Percentiles rank a stretch among this genome's conserved stretches.
phyloP scores from a whole-genome alignment of 2,113 vertebrate genomes.

The Phalacrocorax brasilianus region DNA sequence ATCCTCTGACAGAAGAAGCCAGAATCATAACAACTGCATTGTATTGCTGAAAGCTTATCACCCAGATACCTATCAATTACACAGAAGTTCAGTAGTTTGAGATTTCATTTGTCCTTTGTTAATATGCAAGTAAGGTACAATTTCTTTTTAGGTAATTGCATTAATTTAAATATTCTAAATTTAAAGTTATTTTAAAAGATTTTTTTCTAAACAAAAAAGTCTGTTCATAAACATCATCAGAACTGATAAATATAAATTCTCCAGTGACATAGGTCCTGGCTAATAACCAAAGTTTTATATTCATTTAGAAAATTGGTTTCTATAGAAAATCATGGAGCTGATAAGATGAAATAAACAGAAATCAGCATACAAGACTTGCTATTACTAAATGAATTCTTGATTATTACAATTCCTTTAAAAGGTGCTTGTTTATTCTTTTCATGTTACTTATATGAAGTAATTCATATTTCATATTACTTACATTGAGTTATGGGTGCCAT shows the following conservation, averaged over 20 bases:
- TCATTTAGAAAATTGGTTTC: neutral
- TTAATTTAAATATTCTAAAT: neutral
- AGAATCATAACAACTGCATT: neutral
- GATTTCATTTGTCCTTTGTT: neutral
- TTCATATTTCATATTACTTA: neutral
- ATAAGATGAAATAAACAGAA: neutral
- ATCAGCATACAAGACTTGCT: neutral
- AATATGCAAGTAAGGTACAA: neutral
- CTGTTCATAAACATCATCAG: neutral
- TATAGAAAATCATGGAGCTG: neutral
- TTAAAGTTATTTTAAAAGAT: neutral
- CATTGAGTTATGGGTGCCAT: neutral
- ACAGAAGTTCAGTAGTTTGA: neutral
- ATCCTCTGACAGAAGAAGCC: neutral
- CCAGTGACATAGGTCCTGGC: neutral
- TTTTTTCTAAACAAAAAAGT: neutral
- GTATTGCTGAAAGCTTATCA: neutral
- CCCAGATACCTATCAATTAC: neutral
- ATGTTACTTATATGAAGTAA: neutral
- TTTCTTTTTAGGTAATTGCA: neutral
- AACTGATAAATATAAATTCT: neutral
- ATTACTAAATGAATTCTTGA: neutral
- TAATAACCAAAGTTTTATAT: neutral
- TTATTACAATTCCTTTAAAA: neutral
- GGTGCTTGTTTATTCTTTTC: neutral